Conservation (phyloP, 2,113 vertebrate genomes). For the Erinaceus europaeus region DNA sequence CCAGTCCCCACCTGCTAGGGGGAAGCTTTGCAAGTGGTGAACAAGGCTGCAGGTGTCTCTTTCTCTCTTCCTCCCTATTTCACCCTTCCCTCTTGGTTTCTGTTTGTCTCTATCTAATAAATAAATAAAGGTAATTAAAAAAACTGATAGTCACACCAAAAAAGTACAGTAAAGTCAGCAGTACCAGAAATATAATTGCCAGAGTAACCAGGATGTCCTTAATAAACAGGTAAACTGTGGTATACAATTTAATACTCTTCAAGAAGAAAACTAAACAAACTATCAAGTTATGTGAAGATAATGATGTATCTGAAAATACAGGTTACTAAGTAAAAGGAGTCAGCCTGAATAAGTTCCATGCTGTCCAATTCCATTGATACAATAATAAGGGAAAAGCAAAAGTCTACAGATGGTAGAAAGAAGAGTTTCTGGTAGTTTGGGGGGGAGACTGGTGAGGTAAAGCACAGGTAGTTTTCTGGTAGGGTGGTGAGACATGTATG, state of each 20-base stretch:
- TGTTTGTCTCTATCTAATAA: too few relatives aligned
- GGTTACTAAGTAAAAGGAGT: not conserved
- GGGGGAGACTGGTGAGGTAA: not conserved
- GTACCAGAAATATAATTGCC: not conserved
- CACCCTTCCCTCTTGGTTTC: too few relatives aligned
- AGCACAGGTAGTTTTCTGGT: not conserved
- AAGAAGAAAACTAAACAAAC: not conserved
- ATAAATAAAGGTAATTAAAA: too few relatives aligned
- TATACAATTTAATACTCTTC: not conserved
- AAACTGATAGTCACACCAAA: too few relatives aligned
- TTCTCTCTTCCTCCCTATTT: too few relatives aligned
- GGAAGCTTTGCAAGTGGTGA: too few relatives aligned
- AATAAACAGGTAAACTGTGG: not conserved
- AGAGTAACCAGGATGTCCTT: not conserved
- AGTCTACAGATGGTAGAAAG: not conserved
- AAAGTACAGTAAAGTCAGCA: too few relatives aligned
- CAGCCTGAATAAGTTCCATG: not conserved
- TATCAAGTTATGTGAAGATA: not conserved
- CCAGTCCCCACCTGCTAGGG: too few relatives aligned
- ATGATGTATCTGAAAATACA: not conserved
- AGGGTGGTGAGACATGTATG: not conserved
- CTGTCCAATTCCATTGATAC: not conserved
- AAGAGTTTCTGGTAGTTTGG: not conserved
- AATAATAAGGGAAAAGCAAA: not conserved
- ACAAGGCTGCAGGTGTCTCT: too few relatives aligned